phyloP scores from a whole-genome alignment of 2,113 vertebrate genomes.

The Pedetes capensis region DNA sequence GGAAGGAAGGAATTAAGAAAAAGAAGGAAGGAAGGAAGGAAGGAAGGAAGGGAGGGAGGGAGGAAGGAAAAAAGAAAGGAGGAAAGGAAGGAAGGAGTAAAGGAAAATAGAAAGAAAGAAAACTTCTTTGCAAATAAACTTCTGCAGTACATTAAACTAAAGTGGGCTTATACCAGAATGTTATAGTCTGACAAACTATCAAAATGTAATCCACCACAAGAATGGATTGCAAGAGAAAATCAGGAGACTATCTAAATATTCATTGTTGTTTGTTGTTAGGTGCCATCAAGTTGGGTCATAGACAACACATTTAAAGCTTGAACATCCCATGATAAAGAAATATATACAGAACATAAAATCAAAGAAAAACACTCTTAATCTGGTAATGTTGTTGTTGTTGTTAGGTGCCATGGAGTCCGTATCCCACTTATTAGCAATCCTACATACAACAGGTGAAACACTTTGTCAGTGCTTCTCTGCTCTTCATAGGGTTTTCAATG shows the following conservation, averaged over 20 bases:
- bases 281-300: not conserved
- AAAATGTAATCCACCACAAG: not conserved
- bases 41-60: not conserved
- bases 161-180: not conserved
- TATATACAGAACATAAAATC: not conserved
- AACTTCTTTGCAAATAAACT: not conserved
- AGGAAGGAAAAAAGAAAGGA: not conserved
- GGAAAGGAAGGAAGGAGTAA: too few species aligned
- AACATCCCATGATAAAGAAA: not conserved
- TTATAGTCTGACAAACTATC: not conserved
- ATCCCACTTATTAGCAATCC: too few species aligned
- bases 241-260: not conserved
- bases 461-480: too few species aligned
- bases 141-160: not conserved
- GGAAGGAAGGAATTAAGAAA: not conserved
- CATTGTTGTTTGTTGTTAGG: too few species aligned
- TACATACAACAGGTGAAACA: too few species aligned
- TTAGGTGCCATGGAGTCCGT: too few species aligned
- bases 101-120: not conserved
- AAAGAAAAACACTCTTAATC: not conserved
- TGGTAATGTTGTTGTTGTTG: too few species aligned
- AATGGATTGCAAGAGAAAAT: not conserved
- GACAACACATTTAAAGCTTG: not conserved
- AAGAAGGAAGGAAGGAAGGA: too few species aligned
- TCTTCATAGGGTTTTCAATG: too few species aligned